Evolutionary conservation across 2,113 vertebrate genomes (phyloP).

Genomic region (Siphamia tubifer): DNA sequence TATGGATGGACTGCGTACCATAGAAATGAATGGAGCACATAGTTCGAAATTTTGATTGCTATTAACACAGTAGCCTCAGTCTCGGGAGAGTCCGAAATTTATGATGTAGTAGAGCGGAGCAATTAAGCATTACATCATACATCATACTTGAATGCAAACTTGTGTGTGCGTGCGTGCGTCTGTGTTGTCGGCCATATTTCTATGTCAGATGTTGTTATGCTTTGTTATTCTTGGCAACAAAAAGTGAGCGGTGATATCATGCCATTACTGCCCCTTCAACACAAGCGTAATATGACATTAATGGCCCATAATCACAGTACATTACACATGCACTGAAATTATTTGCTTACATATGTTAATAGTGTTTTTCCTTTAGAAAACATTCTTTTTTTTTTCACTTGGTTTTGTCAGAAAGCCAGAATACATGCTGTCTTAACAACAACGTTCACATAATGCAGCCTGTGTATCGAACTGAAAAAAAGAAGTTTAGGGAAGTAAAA

Average conservation of each 20-base stretch:
- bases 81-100: constrained; percentile 46
- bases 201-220: constrained; percentile 45
- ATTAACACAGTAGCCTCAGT: constrained; percentile 47
- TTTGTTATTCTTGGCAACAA: constrained; percentile 59
- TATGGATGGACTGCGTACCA: not conserved
- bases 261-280: constrained; percentile 35
- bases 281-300: constrained; percentile 48
- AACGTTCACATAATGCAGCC: not conserved
- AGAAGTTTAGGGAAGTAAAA: too few relatives aligned
- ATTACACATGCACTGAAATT: constrained; percentile 44
- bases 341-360: constrained; percentile 37
- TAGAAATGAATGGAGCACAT: constrained; percentile 12
- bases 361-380: constrained; percentile 11
- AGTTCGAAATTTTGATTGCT: constrained; percentile 40
- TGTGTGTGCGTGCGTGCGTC: constrained; percentile 13
- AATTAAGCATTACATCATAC: constrained; percentile 44
- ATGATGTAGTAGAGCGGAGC: constrained; percentile 39
- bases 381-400: not conserved
- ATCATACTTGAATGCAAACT: constrained; percentile 52
- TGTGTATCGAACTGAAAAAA: too few relatives aligned
- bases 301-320: constrained; percentile 53
- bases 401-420: constrained; percentile 35
- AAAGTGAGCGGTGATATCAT: constrained; percentile 45
- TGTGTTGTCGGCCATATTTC: constrained; percentile 44
- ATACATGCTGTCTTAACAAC: constrained; percentile 9